Evolutionary conservation across 2,888 invertebrate species (phyloP), one percentile per base, ranked within the genome.

Genomic region (Scaptodrosophila latifasciaeformis): DNA sequence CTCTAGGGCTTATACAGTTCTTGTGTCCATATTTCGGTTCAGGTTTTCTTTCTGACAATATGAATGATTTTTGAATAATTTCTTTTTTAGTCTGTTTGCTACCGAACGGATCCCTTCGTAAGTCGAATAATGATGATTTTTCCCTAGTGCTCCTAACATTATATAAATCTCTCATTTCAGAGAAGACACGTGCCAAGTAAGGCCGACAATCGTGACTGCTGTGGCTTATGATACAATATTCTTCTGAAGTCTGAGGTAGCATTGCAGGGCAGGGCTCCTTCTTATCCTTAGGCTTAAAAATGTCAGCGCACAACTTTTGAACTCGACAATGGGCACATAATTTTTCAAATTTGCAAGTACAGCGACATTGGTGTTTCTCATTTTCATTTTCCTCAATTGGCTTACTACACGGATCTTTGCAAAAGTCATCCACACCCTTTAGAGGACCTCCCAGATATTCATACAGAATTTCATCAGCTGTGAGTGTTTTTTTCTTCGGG

Each of bases 1-100:
- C 75, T 2, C 88, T 83, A 68, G 85, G 76, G 49, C 88, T 88
- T 2, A 88, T 81, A 69, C 91, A 91, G 52, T 86, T 76, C 55
- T 88, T 88, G 67, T 91, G 91, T 0, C 90, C 0, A 24, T 5
- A 24, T 7, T 24, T 24, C 24, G 24, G 24, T 7, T 3, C 24
- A 7, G 24, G 24, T 5, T 17, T 42, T 35, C 12, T 13, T 1
- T 3, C 2, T 27, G 29, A 3, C 6, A 7, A 24, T 24, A 3
- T 3, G 3, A 24, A 24, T 34, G 24, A 6, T 7, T 0, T 2
- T n/a, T 9, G 7, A 7, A 7, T 24, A 24, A 24, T 7, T 24
- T 24, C 24, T 5, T 3, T 24, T n/a, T n/a, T n/a, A n/a, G n/a
- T n/a, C n/a, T n/a, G n/a, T n/a, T n/a, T n/a, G n/a, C n/a, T n/a